Evolutionary conservation across 1,140 invertebrate genomes (phyloP).

Genomic region (Bombus impatiens): DNA sequence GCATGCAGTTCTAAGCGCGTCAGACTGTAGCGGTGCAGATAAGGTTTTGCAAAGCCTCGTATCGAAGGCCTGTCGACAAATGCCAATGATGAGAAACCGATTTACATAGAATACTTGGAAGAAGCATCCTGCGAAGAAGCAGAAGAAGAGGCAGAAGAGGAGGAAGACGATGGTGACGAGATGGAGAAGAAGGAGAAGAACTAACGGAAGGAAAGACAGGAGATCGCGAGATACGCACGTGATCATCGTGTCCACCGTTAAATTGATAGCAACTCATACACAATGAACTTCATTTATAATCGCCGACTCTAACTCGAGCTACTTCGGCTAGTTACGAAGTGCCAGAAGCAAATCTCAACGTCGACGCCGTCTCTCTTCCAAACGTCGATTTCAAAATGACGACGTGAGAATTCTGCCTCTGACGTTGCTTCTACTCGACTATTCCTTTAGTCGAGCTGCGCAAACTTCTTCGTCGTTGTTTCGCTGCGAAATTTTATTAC

Average conservation of each 20-base stretch:
- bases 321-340: conserved; percentile 73
- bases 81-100: too few relatives aligned
- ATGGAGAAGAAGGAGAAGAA: background rate
- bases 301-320: conserved; percentile 73
- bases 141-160: background rate
- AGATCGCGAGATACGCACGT: conserved; percentile 57
- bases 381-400: conserved; percentile 59
- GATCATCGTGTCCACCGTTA: conserved; percentile 70
- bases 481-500: background rate
- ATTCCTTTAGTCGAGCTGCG: accelerated
- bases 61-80: background rate
- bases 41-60: background rate
- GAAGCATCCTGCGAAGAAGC: background rate
- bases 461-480: background rate
- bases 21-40: background rate
- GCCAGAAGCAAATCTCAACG: conserved; percentile 65
- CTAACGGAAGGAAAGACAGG: conserved; percentile 50
- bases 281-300: conserved; percentile 81
- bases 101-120: background rate
- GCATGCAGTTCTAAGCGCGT: background rate
- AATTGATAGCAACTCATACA: conserved; percentile 81
- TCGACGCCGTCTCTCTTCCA: conserved; percentile 47
- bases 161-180: background rate
- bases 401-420: conserved; percentile 49
- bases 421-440: background rate